Evolutionary conservation across 2,888 invertebrate species (phyloP).

Genomic region (Sicus ferrugineus): DNA sequence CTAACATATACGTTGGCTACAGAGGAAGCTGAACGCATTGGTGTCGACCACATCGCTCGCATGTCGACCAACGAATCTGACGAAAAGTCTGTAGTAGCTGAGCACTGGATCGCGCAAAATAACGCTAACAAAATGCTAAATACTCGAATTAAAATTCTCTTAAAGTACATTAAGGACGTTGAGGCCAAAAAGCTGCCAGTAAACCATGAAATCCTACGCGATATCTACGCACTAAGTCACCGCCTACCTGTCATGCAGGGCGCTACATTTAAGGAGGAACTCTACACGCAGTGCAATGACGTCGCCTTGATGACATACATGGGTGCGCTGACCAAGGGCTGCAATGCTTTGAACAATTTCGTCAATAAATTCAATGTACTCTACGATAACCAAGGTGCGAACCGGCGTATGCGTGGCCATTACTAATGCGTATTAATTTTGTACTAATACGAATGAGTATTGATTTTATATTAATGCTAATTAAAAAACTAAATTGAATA

Average conservation of each 20-base stretch:
- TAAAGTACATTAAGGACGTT: slow-evolving; percentile 90
- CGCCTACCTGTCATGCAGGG: slow-evolving; percentile 90
- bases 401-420: slow-evolving; percentile 86
- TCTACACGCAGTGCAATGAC: slow-evolving; percentile 96
- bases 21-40: slow-evolving; percentile 98
- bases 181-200: slow-evolving; percentile 81
- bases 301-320: slow-evolving; percentile 95
- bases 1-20: slow-evolving; percentile 93
- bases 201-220: slow-evolving; percentile 89
- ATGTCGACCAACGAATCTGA: slow-evolving; percentile 89
- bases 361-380: slow-evolving; percentile 96
- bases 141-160: slow-evolving; percentile 87
- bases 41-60: slow-evolving; percentile 97
- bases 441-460: too few relatives aligned
- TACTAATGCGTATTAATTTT: too few relatives aligned
- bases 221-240: slow-evolving; percentile 91
- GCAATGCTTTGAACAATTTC: slow-evolving; percentile 95
- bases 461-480: slow-evolving; percentile 81
- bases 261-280: slow-evolving; percentile 88
- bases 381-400: slow-evolving; percentile 89
- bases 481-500: too few relatives aligned
- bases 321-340: slow-evolving; percentile 94
- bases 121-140: slow-evolving; percentile 98
- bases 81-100: slow-evolving; percentile 90
- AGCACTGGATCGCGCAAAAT: slow-evolving; percentile 93